A percentile compares a stretch with the other conserved stretches of the same genome.
Conservation (phyloP, 2,797 vertebrate genomes). For the Protosalanx chinensis region DNA sequence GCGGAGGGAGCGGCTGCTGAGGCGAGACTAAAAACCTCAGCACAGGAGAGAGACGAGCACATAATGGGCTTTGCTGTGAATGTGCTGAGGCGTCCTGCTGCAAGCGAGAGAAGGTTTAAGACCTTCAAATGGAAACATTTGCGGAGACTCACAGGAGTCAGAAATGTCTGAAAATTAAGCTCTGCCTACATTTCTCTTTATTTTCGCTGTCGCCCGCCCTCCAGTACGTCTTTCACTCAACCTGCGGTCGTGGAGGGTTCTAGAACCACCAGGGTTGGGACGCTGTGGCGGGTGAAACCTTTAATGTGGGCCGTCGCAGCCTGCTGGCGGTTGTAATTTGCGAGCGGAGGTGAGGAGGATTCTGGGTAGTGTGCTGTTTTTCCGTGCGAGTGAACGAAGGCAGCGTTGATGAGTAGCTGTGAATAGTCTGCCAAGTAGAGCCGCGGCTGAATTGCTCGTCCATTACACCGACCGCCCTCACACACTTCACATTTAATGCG, state of each 20-base stretch:
- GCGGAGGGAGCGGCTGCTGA: constrained; percentile 51
- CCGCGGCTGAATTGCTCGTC: constrained; percentile 63
- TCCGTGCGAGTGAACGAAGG: constrained; percentile 36
- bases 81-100: constrained; percentile 67
- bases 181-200: constrained; percentile 52
- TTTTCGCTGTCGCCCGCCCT: constrained; percentile 43
- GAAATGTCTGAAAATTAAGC: constrained; percentile 66
- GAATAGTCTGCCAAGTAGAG: constrained; percentile 63
- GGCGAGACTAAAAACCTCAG: constrained; percentile 60
- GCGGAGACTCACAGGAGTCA: constrained; percentile 56
- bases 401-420: constrained; percentile 62
- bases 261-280: constrained; percentile 44
- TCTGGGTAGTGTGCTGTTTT: constrained; percentile 46
- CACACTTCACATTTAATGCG: constrained; percentile 68
- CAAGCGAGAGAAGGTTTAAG: constrained; percentile 70
- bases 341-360: constrained; percentile 49
- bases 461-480: constrained; percentile 59
- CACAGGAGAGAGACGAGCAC: constrained; percentile 60
- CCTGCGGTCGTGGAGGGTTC: background rate
- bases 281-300: constrained; percentile 20
- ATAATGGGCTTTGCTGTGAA: constrained; percentile 75
- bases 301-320: constrained; percentile 26
- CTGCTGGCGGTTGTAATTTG: constrained; percentile 28
- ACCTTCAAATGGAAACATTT: constrained; percentile 64
- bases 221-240: constrained; percentile 30